Evolutionary conservation across 1,140 invertebrate genomes (phyloP).

Genomic region (Drosophila fuyamai): DNA sequence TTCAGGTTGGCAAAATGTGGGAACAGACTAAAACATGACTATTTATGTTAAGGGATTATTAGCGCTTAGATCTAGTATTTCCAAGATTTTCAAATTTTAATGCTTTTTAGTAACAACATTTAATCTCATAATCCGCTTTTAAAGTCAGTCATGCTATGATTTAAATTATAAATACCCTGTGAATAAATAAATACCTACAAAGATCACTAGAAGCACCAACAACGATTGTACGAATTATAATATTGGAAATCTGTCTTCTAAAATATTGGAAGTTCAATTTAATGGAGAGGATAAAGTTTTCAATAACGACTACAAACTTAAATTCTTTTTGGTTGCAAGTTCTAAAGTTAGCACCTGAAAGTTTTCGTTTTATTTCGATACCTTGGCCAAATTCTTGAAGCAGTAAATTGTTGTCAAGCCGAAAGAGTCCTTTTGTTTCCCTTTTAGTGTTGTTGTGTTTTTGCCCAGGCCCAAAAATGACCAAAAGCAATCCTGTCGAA

Average conservation of each 20-base stretch:
- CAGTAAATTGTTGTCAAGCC: constrained; percentile 24
- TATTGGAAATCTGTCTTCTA: too few relatives aligned
- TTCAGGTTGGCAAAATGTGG: not conserved
- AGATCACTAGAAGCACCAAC: too few relatives aligned
- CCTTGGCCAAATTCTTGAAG: constrained; percentile 28
- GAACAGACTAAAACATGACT: not conserved
- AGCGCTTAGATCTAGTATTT: too few relatives aligned
- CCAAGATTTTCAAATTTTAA: not conserved
- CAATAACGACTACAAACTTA: not conserved
- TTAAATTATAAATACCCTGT: too few relatives aligned
- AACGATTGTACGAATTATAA: too few relatives aligned
- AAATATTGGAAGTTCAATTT: too few relatives aligned
- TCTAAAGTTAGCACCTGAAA: constrained; percentile 21
- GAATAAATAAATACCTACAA: too few relatives aligned
- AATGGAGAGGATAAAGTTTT: not conserved
- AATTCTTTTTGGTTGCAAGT: not conserved
- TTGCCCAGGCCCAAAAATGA: constrained; percentile 10
- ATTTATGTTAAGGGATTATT: not conserved
- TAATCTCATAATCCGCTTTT: too few relatives aligned
- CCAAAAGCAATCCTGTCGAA: constrained; percentile 45
- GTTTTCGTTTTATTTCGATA: constrained; percentile 11
- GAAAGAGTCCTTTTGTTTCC: constrained; percentile 13
- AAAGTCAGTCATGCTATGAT: too few relatives aligned
- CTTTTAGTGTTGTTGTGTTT: not conserved
- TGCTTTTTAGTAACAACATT: not conserved